Conservation (phyloP, 2,113 vertebrate species). For the Acanthochromis polyacanthus region DNA sequence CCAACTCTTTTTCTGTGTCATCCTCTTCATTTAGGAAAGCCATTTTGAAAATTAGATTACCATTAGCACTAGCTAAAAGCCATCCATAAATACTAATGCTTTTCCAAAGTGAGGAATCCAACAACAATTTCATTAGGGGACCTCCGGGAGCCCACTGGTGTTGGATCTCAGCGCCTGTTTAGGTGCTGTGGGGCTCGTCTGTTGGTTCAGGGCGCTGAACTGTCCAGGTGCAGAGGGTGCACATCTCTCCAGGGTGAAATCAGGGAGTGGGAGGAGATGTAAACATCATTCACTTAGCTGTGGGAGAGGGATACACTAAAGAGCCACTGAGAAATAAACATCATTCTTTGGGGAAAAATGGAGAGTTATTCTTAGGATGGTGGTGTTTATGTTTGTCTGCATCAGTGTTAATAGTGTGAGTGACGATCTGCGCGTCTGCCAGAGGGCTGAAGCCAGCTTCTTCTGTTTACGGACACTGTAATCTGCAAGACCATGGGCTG, state of each 20-base stretch:
- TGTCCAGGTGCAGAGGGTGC: constrained; percentile 64
- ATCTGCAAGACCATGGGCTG: constrained; percentile 21
- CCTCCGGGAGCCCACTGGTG: constrained; percentile 20
- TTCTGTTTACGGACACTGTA: constrained; percentile 47
- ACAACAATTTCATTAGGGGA: constrained; percentile 67
- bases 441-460: constrained; percentile 30
- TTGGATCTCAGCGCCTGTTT: constrained; percentile 57
- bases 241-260: constrained; percentile 64
- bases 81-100: constrained; percentile 62
- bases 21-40: constrained; percentile 64
- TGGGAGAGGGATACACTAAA: constrained; percentile 25
- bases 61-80: constrained; percentile 64
- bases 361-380: constrained; percentile 71
- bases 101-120: constrained; percentile 48
- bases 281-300: constrained; percentile 73
- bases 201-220: constrained; percentile 63
- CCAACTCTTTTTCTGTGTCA: constrained; percentile 53
- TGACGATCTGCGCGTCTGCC: constrained; percentile 44
- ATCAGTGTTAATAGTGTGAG: constrained; percentile 69
- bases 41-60: constrained; percentile 67
- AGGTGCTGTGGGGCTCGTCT: constrained; percentile 49
- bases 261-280: constrained; percentile 58
- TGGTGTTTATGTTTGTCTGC: constrained; percentile 73
- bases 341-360: constrained; percentile 61
- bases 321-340: constrained; percentile 74